A percentile compares a stretch with the other conserved stretches of the same genome.
These are phyloP conservation scores for Phyllopteryx taeniolatus DNA, from an alignment of 2,113 vertebrate genomes.

Conservation along the genomic window DNA sequence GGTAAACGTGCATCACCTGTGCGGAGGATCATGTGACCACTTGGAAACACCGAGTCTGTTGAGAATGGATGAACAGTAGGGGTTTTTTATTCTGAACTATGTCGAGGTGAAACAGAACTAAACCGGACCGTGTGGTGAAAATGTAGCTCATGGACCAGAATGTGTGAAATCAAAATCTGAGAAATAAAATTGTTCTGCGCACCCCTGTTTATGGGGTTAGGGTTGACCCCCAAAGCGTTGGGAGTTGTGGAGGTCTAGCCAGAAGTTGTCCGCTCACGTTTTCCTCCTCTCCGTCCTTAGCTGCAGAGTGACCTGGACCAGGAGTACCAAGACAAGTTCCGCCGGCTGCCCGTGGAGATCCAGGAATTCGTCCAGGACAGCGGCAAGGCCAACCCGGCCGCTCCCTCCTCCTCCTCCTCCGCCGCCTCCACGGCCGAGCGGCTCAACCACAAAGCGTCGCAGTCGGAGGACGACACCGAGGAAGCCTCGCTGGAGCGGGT, in stretches of 20 bases:
- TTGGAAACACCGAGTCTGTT: neutral
- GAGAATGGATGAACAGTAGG: too few species aligned
- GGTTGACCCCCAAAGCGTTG: neutral
- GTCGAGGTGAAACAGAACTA: too few species aligned
- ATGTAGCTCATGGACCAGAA: too few species aligned
- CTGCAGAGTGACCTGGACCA: constrained; percentile 93
- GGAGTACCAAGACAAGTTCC: constrained; percentile 98
- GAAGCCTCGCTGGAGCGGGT: constrained; percentile 81
- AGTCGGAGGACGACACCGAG: constrained; percentile 83
- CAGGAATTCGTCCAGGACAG: constrained; percentile 97
- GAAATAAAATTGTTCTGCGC: too few species aligned
- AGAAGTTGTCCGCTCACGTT: neutral
- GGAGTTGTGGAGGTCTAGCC: too few species aligned
- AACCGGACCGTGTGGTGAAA: too few species aligned
- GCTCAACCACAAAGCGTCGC: constrained; percentile 81
- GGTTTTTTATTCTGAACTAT: too few species aligned
- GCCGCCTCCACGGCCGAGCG: constrained; percentile 75
- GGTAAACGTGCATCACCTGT: neutral
- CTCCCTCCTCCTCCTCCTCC: constrained; percentile 58
- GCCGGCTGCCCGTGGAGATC: constrained; percentile 94
- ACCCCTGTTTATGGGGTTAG: neutral
- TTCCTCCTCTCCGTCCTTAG: constrained; percentile 58
- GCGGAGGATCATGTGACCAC: neutral
- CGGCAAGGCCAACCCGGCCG: constrained; percentile 78
- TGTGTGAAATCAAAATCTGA: too few species aligned